These are phyloP conservation scores for Prenolepis imparis DNA, from an alignment of 2,888 invertebrate genomes.

Conservation along the genomic window DNA sequence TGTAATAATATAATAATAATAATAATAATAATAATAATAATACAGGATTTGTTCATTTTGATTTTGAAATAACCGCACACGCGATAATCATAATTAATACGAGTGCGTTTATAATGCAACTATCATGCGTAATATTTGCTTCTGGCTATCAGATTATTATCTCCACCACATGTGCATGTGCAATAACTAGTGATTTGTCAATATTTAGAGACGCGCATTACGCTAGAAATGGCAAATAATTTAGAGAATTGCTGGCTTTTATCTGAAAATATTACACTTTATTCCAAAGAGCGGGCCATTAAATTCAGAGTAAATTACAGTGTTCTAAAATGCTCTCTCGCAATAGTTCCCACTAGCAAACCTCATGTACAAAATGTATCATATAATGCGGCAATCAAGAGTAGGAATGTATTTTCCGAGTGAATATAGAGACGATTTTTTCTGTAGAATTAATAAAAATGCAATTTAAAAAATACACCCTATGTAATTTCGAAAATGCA, in stretches of 20 bases:
- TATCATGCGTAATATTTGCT: neutral
- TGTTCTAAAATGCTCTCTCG: constrained; percentile 23
- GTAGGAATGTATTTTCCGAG: constrained; percentile 17
- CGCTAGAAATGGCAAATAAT: constrained; percentile 28
- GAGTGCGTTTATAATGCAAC: constrained; percentile 16
- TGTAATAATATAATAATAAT: too few species aligned
- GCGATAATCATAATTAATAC: neutral
- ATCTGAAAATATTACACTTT: constrained; percentile 20
- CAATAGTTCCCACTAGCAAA: constrained; percentile 30
- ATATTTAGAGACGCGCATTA: constrained; percentile 34
- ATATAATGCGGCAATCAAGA: constrained; percentile 29
- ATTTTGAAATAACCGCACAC: neutral
- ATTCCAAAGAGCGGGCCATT: constrained; percentile 8
- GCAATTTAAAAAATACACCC: neutral
- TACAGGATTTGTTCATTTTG: neutral
- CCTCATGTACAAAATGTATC: constrained; percentile 10
- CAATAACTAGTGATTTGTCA: constrained; percentile 31
- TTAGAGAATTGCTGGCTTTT: constrained; percentile 27
- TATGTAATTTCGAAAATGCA: neutral
- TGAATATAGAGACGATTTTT: constrained; percentile 7
- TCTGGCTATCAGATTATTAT: neutral
- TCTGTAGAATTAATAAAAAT: constrained; percentile 26
- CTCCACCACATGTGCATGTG: neutral
- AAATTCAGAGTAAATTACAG: constrained; percentile 43
- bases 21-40: neutral